Conservation (phyloP, 2,888 invertebrate genomes). For the Antheraea assamensis region DNA sequence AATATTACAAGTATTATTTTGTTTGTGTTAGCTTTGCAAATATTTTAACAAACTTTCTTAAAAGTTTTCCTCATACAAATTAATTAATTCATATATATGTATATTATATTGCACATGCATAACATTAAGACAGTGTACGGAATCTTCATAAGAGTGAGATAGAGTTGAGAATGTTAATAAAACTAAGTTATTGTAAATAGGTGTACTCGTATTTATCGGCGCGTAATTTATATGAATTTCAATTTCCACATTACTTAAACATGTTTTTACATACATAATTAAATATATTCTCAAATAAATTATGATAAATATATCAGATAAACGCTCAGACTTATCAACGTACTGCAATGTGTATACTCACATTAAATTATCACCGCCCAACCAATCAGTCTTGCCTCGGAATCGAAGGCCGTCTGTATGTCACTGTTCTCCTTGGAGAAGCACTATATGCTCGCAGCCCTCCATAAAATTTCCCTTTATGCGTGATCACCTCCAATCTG, state of each 20-base stretch:
- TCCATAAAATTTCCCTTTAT: conserved; percentile 83
- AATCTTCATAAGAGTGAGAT: not conserved
- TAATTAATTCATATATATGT: too few relatives aligned
- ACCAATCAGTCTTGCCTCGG: conserved; percentile 66
- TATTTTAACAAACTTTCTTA: not conserved
- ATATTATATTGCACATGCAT: too few relatives aligned
- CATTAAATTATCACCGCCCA: conserved; percentile 23
- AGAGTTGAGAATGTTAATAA: not conserved
- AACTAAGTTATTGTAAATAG: too few relatives aligned
- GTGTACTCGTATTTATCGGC: too few relatives aligned
- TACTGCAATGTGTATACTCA: not conserved
- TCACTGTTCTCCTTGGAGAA: conserved; percentile 59
- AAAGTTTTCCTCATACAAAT: not conserved
- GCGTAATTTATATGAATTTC: not conserved
- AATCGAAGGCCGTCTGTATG: conserved; percentile 54
- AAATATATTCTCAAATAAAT: too few relatives aligned
- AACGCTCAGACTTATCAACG: conserved; percentile 20
- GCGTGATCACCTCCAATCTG: conserved; percentile 92
- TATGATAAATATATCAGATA: too few relatives aligned
- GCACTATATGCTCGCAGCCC: conserved; percentile 66
- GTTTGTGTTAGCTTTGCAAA: not conserved
- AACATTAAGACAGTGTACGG: not conserved
- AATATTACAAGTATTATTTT: not conserved
- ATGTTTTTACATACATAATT: too few relatives aligned
- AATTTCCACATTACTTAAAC: not conserved